Base-by-base conservation (phyloP, 2,888 invertebrate genomes). In the Tridacna crocea region DNA sequence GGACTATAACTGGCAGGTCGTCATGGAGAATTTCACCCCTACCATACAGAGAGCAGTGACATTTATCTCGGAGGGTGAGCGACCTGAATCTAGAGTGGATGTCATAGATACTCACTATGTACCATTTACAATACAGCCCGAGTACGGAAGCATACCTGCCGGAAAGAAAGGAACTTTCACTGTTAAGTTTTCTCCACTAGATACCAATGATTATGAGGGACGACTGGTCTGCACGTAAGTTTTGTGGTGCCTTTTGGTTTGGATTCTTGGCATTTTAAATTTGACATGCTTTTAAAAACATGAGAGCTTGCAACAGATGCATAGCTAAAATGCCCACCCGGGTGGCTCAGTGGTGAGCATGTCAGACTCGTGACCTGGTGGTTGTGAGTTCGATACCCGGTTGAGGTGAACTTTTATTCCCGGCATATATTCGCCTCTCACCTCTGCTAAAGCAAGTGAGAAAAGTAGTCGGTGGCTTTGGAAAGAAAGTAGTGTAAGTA, bases 81-180 rank as follows among this genome's bases (percentile, higher is more conserved):
- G 91, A 48, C 92, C 92, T 22, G 92, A 90, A 70, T 92, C 93
- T 12, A 84, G 90, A 27, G 90, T 92, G 26, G 92, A 91, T 60
- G 83, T 90, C 17, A 85, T 90, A 10, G 92, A 92, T 63, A 84
- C 90, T 0, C 88, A 88, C 27, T 93, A 93, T 79, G 74, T 91
- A n/a, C 94, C 94, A n/a, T 94, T 94, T 86, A 87, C 87, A n/a
- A 89, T 94, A n/a, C 92, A 93, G 81, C 94, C 94, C 8, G 90
- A 90, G 68, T 91, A 72, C 80, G 94, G 94, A n/a, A 90, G 91
- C 1, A 90, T 94, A 36, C 80, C 88, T 13, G 89, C 93, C 12
- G 93, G 93, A 27, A 93, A 93, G 84, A 92, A 91, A 72, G 88
- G 88, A 17, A 85, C 82, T 12, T 90, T 94, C 75, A 89, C 87